Base-by-base conservation (phyloP, 2,113 vertebrate genomes). In the Macaca nemestrina region DNA sequence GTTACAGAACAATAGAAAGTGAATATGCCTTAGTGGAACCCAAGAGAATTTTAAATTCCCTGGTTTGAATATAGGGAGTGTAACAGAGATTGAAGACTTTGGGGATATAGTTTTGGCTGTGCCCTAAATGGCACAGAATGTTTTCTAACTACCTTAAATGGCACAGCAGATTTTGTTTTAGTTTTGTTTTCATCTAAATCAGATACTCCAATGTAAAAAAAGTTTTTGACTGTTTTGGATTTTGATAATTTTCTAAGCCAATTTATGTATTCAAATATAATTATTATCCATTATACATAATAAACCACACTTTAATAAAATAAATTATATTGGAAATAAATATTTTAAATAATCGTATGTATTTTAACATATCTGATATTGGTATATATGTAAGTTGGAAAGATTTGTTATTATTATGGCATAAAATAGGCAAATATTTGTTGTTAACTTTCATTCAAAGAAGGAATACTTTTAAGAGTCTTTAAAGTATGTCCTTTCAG, bases 241-340 rank as follows among this genome's bases (percentile, higher is more conserved):
- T 70, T 52, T 87, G 5, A 5, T 80, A 8, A 59, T 70, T 72
- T 67, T 83, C 75, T 82, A 81, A 76, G 4, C 0, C 0, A 72
- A 57, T 0, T 0, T 79, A 1, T 45, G 8, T 7, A 25, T 79
- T 13, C 1, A 72, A 61, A 14, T 80, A 20, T 76, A 2, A 38
- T 79, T 75, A 32, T 48, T 67, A 0, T 23, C 5, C 11, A 59
- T 2, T 64, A 23, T 23, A 30, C 3, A 72, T 2, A 78, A n/a
- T 18, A 59, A 81, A 25, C 0, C 73, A 45, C 14, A 38, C 70
- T 55, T 80, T 55, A 38, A 68, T 81, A 61, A 76, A 48, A 30
- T 3, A 78, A 13, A 45, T 45, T 18, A 1, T 61, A 48, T 14
- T 64, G 11, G 48, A 91, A 90, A 61, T 17, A 89, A 64, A 43